Evolutionary conservation across 2,888 invertebrate species (phyloP).

Genomic region (Bursaphelenchus okinawaensis): DNA sequence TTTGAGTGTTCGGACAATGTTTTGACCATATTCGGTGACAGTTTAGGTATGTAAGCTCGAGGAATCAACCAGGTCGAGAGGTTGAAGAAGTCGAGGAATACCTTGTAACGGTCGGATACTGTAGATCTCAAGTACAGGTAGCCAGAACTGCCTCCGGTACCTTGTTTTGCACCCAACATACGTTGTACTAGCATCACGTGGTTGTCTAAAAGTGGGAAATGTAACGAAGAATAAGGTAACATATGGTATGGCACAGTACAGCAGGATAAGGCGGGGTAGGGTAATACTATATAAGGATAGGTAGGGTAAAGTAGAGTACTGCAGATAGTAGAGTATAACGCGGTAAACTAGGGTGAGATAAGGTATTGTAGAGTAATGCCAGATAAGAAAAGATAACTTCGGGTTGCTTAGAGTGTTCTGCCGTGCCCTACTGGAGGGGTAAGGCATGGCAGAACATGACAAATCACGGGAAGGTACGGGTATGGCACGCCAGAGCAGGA

Average conservation of each 20-base stretch:
- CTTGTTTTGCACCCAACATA: conserved; percentile 95
- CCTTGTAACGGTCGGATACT: conserved; percentile 92
- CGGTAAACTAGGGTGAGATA: too few relatives aligned
- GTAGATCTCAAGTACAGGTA: conserved; percentile 62
- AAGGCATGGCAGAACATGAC: too few relatives aligned
- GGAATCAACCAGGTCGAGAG: conserved; percentile 92
- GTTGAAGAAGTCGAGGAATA: conserved; percentile 93
- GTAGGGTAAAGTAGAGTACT: not conserved
- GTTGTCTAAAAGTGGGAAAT: conserved; percentile 77
- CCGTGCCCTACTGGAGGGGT: too few relatives aligned
- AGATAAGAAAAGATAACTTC: too few relatives aligned
- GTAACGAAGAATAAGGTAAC: not conserved
- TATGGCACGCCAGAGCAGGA: too few relatives aligned
- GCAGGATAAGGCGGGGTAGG: not conserved
- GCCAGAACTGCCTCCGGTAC: conserved; percentile 95
- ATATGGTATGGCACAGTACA: too few relatives aligned
- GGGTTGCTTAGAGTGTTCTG: too few relatives aligned
- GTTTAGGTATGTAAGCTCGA: conserved; percentile 78
- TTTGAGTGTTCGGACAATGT: conserved; percentile 50
- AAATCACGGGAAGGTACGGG: too few relatives aligned
- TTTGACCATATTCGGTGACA: conserved; percentile 71
- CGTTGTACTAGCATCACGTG: conserved; percentile 96
- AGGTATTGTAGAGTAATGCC: too few relatives aligned
- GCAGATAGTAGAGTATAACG: too few relatives aligned
- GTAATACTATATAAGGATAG: not conserved